phyloP scores from a whole-genome alignment of 2,113 vertebrate genomes.

The Isurus oxyrinchus region DNA sequence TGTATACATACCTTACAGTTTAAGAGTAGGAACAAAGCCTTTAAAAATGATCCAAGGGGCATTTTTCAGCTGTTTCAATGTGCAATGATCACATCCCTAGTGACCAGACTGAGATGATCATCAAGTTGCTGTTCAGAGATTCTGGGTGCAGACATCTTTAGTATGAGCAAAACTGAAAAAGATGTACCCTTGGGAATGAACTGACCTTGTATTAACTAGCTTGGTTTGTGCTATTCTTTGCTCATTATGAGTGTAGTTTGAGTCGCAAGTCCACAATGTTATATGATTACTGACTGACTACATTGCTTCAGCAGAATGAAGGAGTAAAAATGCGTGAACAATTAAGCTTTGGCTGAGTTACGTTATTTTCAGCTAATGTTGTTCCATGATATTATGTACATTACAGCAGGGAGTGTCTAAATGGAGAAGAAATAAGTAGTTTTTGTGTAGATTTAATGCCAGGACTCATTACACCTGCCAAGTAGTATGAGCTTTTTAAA shows the following conservation, averaged over 20 bases:
- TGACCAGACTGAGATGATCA: neutral
- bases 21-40: neutral
- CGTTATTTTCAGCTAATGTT: neutral
- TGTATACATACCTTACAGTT: neutral
- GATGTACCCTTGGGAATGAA: neutral
- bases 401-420: neutral
- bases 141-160: neutral
- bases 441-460: neutral
- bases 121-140: neutral
- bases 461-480: neutral
- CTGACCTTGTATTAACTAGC: neutral
- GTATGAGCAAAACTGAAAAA: neutral
- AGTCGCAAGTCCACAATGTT: neutral
- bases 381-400: neutral
- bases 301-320: neutral
- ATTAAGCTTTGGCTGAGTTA: neutral
- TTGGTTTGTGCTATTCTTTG: neutral
- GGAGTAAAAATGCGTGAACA: neutral
- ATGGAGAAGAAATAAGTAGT: neutral
- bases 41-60: neutral
- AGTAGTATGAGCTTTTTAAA: neutral
- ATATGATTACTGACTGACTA: neutral
- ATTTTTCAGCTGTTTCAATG: neutral
- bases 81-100: neutral
- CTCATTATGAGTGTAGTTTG: neutral